Percentiles rank a stretch among this genome's conserved stretches.
Evolutionary conservation across 2,888 invertebrate species (phyloP).

Genomic region (Sarcophaga rosellei): DNA sequence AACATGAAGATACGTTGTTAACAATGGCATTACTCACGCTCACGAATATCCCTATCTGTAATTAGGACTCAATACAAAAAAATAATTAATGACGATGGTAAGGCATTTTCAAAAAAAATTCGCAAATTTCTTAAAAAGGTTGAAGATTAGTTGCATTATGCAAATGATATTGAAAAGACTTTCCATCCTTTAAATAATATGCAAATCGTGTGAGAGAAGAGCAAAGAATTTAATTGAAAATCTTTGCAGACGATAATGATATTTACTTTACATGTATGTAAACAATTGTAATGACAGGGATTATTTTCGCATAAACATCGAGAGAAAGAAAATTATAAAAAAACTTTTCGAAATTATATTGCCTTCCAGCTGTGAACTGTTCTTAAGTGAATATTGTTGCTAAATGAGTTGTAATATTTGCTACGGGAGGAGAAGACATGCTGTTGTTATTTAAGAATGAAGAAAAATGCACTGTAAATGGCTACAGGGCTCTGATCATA

Average conservation of each 20-base stretch:
- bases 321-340: not conserved
- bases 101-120: not conserved
- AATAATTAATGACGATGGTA: not conserved
- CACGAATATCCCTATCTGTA: not conserved
- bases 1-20: slow-evolving; percentile 1
- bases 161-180: slow-evolving; percentile 41
- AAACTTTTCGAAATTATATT: not conserved
- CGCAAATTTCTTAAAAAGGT: not conserved
- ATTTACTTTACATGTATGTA: slow-evolving; percentile 32
- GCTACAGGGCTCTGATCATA: too few relatives aligned
- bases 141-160: slow-evolving; percentile 56
- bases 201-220: slow-evolving; percentile 20
- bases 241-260: not conserved
- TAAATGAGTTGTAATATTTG: too few relatives aligned
- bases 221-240: too few relatives aligned
- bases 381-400: not conserved
- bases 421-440: too few relatives aligned
- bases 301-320: slow-evolving; percentile 40
- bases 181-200: slow-evolving; percentile 8
- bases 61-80: too few relatives aligned
- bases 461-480: too few relatives aligned
- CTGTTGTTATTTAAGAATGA: too few relatives aligned
- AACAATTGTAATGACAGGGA: slow-evolving; percentile 36
- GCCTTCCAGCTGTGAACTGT: slow-evolving; percentile 33
- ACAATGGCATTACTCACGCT: not conserved